These are phyloP conservation scores for Drosophila littoralis DNA, from an alignment of 1,140 invertebrate genomes.

Conservation along the genomic window DNA sequence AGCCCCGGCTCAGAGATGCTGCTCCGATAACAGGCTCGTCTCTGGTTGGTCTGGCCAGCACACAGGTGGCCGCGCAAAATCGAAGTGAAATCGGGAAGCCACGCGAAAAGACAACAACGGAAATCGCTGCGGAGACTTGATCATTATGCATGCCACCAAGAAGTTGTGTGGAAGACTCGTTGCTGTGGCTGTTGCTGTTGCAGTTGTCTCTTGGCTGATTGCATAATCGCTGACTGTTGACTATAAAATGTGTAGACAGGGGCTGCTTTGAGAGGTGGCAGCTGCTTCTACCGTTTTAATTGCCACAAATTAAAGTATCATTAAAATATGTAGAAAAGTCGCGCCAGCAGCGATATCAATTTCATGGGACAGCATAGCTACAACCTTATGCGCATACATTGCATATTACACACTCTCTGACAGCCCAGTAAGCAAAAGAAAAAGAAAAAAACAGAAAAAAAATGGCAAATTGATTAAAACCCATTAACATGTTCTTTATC, in stretches of 20 bases:
- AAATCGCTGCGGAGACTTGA: conserved; percentile 68
- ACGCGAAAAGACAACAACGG: conserved; percentile 54
- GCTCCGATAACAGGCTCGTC: conserved; percentile 40
- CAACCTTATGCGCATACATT: conserved; percentile 21
- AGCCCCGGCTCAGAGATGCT: not conserved
- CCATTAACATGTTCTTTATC: conserved; percentile 83
- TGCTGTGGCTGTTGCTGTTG: conserved; percentile 14
- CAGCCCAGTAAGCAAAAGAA: conserved; percentile 40
- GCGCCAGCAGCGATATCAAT: conserved; percentile 54
- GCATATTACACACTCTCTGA: conserved; percentile 59
- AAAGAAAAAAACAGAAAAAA: conserved; percentile 20
- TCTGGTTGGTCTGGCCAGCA: conserved; percentile 10
- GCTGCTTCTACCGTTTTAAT: conserved; percentile 71
- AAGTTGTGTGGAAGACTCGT: conserved; percentile 9
- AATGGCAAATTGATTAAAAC: conserved; percentile 78
- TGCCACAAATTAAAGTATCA: conserved; percentile 77
- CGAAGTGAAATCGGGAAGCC: conserved; percentile 58
- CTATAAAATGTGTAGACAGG: conserved; percentile 18
- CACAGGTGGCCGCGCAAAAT: conserved; percentile 55
- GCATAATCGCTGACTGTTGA: conserved; percentile 52
- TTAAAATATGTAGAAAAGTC: conserved; percentile 73
- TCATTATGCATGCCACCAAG: conserved; percentile 72
- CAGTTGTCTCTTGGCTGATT: conserved; percentile 55
- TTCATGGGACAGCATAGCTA: conserved; percentile 24
- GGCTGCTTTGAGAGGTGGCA: conserved; percentile 3